Evolutionary conservation across 2,113 vertebrate genomes (phyloP).

Genomic region (Prolemur simus): DNA sequence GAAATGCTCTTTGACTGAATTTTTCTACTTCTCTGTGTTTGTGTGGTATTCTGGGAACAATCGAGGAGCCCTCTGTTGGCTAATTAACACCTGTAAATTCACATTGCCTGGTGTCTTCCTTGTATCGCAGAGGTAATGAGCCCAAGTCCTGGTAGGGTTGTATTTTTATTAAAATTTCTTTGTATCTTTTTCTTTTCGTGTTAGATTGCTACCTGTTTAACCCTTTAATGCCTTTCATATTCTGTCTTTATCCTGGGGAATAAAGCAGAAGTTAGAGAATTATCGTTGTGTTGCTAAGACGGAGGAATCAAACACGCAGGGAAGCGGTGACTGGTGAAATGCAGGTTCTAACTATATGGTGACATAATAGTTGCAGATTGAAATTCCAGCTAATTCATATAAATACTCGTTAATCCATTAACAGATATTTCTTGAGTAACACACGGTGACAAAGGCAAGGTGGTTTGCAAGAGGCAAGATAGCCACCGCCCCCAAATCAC

Average conservation of each 20-base stretch:
- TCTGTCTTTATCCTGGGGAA: background rate
- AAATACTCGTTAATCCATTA: background rate
- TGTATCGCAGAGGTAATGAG: slow-evolving; percentile 66
- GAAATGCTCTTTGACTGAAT: slow-evolving; percentile 30
- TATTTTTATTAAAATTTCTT: slow-evolving; percentile 75
- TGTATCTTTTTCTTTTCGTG: background rate
- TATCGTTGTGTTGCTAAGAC: background rate
- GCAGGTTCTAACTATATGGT: background rate
- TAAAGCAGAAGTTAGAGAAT: background rate
- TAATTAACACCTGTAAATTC: slow-evolving; percentile 77
- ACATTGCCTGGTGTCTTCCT: slow-evolving; percentile 61
- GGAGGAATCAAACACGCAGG: background rate
- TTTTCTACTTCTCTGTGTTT: slow-evolving; percentile 59
- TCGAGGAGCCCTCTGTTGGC: slow-evolving; percentile 53
- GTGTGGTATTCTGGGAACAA: slow-evolving; percentile 57
- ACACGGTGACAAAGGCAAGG: background rate
- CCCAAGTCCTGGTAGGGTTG: slow-evolving; percentile 69
- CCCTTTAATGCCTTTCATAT: slow-evolving; percentile 34
- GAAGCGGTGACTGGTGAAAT: background rate
- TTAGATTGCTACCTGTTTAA: slow-evolving; percentile 64
- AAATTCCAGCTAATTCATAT: background rate
- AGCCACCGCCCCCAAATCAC: background rate
- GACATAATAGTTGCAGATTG: background rate
- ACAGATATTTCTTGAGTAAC: background rate
- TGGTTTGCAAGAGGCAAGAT: background rate